These are phyloP conservation scores for Holothuria glaberrima DNA, from an alignment of 35 echinoderm and acorn worm genomes.

Conservation along the genomic window DNA sequence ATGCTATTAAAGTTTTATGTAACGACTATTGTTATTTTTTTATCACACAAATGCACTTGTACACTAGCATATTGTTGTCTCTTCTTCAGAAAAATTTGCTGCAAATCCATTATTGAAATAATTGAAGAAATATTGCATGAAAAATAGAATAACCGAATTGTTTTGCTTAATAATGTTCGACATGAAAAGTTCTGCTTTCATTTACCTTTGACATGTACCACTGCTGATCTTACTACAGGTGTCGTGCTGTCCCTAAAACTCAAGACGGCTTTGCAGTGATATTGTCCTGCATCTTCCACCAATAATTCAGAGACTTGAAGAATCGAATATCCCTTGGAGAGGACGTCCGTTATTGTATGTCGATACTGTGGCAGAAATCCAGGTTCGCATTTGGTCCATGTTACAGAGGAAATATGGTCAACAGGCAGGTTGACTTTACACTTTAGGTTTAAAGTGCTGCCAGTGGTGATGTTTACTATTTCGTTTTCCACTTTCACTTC, in stretches of 20 bases:
- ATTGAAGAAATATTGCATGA: no score
- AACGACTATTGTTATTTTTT: no score
- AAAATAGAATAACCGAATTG: no score
- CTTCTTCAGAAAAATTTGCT: no score
- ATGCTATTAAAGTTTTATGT: no score
- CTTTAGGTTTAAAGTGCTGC: not conserved
- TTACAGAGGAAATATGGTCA: not conserved
- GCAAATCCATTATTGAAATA: no score
- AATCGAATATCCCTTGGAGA: not conserved
- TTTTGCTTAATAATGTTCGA: no score
- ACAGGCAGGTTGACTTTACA: not conserved
- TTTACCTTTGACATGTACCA: not conserved
- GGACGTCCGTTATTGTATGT: not conserved
- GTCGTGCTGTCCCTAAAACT: not conserved
- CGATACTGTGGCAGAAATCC: not conserved
- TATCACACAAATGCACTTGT: no score
- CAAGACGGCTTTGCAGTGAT: not conserved
- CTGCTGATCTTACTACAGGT: not conserved
- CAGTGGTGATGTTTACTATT: not conserved
- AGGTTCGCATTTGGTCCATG: not conserved
- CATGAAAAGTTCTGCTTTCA: no score
- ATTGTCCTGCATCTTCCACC: not conserved
- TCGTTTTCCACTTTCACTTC: not conserved
- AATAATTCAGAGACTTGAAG: not conserved
- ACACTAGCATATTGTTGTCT: no score